Conservation (phyloP, 2,888 invertebrate species). For the Drosophila lacicola region DNA sequence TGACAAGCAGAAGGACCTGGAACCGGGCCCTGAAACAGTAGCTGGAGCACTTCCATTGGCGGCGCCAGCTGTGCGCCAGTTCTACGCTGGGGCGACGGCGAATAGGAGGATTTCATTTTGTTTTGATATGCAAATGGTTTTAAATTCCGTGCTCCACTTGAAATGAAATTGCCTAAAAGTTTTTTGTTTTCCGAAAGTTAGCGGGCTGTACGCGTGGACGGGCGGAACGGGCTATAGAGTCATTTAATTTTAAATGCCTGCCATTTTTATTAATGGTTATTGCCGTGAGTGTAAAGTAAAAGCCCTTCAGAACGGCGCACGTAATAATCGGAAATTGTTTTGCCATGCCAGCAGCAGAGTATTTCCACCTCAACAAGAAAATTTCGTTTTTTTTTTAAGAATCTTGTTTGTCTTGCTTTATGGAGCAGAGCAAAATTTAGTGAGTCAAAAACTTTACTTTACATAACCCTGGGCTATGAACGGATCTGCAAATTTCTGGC, state of each 20-base stretch:
- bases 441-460: constrained; percentile 31
- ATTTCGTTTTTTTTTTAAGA: not conserved
- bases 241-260: constrained; percentile 77
- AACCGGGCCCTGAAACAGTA: constrained; percentile 11
- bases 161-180: constrained; percentile 75
- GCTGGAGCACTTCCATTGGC: constrained; percentile 36
- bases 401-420: constrained; percentile 32
- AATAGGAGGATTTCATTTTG: constrained; percentile 58
- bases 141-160: constrained; percentile 60
- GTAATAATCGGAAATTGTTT: constrained; percentile 77
- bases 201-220: not conserved
- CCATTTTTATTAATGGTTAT: constrained; percentile 78
- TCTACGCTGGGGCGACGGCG: constrained; percentile 11
- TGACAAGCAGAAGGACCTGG: constrained; percentile 6
- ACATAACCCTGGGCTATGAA: constrained; percentile 1
- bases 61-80: constrained; percentile 49
- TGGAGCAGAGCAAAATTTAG: constrained; percentile 50
- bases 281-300: constrained; percentile 65
- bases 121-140: constrained; percentile 76
- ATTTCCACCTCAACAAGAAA: too few species aligned
- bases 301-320: constrained; percentile 12
- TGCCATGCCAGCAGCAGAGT: constrained; percentile 34
- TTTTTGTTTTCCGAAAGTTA: constrained; percentile 41
- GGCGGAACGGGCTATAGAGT: constrained; percentile 42
- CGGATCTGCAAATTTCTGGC: not conserved